A percentile compares a stretch with the other conserved stretches of the same genome.
These are phyloP conservation scores for Gallirallus australis DNA, from an alignment of 2,797 vertebrate genomes.

Conservation along the genomic window DNA sequence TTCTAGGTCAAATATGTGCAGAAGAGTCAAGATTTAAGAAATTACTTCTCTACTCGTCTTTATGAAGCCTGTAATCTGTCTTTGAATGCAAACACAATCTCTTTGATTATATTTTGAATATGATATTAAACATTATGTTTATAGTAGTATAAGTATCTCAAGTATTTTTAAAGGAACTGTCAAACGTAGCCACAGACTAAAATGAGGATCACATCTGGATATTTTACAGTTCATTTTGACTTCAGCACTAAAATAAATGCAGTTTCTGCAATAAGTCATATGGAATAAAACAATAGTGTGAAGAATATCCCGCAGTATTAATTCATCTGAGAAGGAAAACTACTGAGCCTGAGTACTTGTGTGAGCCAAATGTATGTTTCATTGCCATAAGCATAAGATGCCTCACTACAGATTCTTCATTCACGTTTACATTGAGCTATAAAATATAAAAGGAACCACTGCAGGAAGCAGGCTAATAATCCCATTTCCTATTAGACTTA, in stretches of 20 bases:
- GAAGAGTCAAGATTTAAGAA: not conserved
- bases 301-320: conserved; percentile 4
- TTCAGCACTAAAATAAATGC: not conserved
- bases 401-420: not conserved
- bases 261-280: not conserved
- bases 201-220: not conserved
- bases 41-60: not conserved
- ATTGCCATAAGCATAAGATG: not conserved
- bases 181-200: not conserved
- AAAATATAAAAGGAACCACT: not conserved
- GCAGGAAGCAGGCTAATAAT: not conserved
- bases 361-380: not conserved
- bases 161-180: not conserved
- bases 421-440: not conserved
- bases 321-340: conserved; percentile 5
- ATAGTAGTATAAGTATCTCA: not conserved
- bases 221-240: conserved; percentile 10
- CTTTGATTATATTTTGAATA: not conserved
- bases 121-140: not conserved
- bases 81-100: not conserved
- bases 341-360: not conserved
- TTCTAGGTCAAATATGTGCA: not conserved
- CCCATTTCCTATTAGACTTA: conserved; percentile 8
- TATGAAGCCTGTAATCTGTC: not conserved
- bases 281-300: not conserved